Base-by-base conservation (phyloP, 2,888 invertebrate species). In the Cinara cedri region DNA sequence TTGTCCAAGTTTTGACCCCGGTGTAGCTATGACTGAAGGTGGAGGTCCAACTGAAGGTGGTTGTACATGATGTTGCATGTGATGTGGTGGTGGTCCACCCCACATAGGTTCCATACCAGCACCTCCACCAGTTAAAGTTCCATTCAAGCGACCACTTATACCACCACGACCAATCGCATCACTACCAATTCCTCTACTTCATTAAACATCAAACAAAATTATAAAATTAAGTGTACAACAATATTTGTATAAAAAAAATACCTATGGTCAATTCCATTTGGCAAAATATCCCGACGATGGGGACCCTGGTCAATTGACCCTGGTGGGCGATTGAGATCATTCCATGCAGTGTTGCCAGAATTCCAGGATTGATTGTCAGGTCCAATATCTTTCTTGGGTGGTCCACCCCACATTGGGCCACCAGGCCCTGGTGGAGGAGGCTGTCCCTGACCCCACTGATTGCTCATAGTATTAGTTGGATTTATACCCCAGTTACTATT, bases 141-240 rank as follows among this genome's bases (percentile, higher is more conserved):
- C 94, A 85, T 94, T 94, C 80, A 94, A 88, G 14, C 94, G 89
- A 19, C 94, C 94, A 16, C 93, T 93, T 84, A 94, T 93, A 68
- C 94, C 94, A 66, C 91, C 88, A 0, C 90, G 90, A 86, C n/a
- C n/a, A n/a, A n/a, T n/a, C n/a, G 83, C 82, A 83, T 90, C 90
- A 57, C 90, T 89, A 84, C 89, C 89, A 63, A 89, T 87, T 81
- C 89, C 87, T 81, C 83, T 83, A 78, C 44, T 81, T 72, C 16
- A 8, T 44, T 3, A 55, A 71, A 19, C 10, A 62, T 54, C 10
- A 62, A 70, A 21, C 14, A 71, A 44, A 70, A 65, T 46, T 14
- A 49, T n/a, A 51, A 21, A 55, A 44, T 24, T 34, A 16, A 14
- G 14, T 70, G 44, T 4, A 34, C 10, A 62, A 62, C 16, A 24